phyloP scores from a whole-genome alignment of 2,113 vertebrate species.

The Xenopus borealis region DNA sequence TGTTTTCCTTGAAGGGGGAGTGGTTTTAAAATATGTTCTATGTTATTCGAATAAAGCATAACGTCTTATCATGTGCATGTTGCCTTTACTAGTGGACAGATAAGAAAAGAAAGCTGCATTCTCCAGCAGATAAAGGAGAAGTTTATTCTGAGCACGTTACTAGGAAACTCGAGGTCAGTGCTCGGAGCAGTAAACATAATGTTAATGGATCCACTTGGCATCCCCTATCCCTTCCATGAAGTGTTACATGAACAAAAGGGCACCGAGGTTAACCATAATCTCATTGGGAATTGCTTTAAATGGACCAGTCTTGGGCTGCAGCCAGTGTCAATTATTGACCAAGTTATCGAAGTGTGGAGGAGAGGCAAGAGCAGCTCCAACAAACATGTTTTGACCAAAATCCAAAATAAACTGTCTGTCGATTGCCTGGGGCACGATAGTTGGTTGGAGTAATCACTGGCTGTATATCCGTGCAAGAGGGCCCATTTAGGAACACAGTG shows the following conservation, averaged over 20 bases:
- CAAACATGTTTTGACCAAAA: constrained; percentile 3
- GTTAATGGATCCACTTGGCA: not conserved
- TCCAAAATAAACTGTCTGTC: too few species aligned
- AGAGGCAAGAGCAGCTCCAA: not conserved
- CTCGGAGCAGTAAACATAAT: constrained; percentile 5
- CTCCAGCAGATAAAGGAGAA: too few species aligned
- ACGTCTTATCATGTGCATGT: too few species aligned
- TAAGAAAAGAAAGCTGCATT: too few species aligned
- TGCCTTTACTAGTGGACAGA: too few species aligned
- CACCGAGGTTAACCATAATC: not conserved
- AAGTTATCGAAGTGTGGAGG: not conserved
- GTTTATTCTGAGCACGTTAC: not conserved
- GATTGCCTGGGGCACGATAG: too few species aligned
- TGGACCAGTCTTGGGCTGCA: not conserved
- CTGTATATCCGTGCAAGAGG: too few species aligned
- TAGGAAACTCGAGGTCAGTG: constrained; percentile 18
- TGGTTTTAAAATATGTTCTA: too few species aligned
- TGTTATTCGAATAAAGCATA: too few species aligned
- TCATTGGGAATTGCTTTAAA: not conserved
- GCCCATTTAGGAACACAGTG: too few species aligned
- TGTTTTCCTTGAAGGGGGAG: too few species aligned
- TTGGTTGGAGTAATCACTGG: too few species aligned
- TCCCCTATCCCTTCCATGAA: not conserved
- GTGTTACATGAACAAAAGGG: not conserved
- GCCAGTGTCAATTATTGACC: constrained; percentile 13